A percentile compares a stretch with the other conserved stretches of the same genome.
These are phyloP conservation scores for Diprion similis DNA, from an alignment of 1,140 invertebrate genomes.

Conservation along the genomic window DNA sequence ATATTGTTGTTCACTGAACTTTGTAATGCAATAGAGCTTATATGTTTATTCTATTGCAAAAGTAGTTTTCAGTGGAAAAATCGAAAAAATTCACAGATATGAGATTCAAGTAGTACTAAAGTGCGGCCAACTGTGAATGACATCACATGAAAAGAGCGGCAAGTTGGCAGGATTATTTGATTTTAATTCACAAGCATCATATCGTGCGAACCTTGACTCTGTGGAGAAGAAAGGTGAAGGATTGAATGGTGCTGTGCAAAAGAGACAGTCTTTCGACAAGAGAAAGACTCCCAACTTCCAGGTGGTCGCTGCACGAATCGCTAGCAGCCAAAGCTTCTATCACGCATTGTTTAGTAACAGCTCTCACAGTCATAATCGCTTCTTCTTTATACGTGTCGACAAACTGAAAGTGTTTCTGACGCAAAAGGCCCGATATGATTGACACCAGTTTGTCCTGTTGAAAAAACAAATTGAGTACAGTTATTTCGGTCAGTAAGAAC, in stretches of 20 bases:
- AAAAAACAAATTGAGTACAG: slow-evolving; percentile 22
- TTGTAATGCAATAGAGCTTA: too few relatives aligned
- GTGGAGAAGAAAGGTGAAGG: slow-evolving; percentile 61
- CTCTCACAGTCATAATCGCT: slow-evolving; percentile 86
- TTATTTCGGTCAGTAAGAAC: slow-evolving; percentile 19
- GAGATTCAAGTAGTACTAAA: too few relatives aligned
- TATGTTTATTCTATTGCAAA: slow-evolving; percentile 8
- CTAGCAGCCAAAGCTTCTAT: slow-evolving; percentile 79
- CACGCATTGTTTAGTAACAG: slow-evolving; percentile 87
- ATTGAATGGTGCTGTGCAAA: slow-evolving; percentile 75
- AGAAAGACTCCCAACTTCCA: slow-evolving; percentile 64
- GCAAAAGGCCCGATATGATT: slow-evolving; percentile 87
- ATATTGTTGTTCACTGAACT: too few relatives aligned
- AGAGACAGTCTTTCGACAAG: slow-evolving; percentile 82
- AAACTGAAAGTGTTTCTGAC: slow-evolving; percentile 87
- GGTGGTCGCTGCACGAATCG: slow-evolving; percentile 63
- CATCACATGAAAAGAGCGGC: too few relatives aligned
- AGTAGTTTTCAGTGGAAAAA: slow-evolving; percentile 5
- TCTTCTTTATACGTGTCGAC: slow-evolving; percentile 90
- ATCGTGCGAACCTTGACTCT: slow-evolving; percentile 66
- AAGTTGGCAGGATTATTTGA: slow-evolving; percentile 12
- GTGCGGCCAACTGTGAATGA: too few relatives aligned
- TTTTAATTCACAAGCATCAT: not conserved
- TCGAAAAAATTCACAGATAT: slow-evolving; percentile 6
- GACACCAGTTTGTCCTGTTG: slow-evolving; percentile 83